Evolutionary conservation across 1,140 invertebrate species (phyloP).

Genomic region (Drosophila pseudoobscura): DNA sequence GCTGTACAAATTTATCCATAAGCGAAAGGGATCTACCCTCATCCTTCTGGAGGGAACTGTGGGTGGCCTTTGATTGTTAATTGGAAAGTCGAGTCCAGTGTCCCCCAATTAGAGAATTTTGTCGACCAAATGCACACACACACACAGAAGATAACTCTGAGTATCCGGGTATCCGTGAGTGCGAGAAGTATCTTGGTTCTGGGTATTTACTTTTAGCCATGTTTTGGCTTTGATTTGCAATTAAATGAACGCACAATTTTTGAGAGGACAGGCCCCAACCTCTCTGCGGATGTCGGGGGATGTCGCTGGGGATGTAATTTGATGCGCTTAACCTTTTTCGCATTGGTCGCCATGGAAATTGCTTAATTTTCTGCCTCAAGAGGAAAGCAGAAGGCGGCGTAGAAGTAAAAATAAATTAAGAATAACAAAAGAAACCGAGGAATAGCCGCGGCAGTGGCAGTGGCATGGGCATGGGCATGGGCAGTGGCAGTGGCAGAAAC

Average conservation of each 20-base stretch:
- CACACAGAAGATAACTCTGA: too few species aligned
- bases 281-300: not conserved
- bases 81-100: too few species aligned
- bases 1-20: too few species aligned
- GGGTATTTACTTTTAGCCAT: not conserved
- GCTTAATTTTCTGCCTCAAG: constrained; percentile 20
- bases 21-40: too few species aligned
- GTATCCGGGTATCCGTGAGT: not conserved
- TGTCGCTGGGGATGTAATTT: constrained; percentile 33
- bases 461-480: too few species aligned
- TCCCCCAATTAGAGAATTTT: not conserved
- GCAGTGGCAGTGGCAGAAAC: constrained; percentile 18
- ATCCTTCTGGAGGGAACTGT: too few species aligned
- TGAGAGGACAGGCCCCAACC: too few species aligned
- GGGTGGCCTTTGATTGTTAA: too few species aligned
- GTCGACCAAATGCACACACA: not conserved
- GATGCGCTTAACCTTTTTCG: constrained; percentile 59
- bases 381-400: not conserved
- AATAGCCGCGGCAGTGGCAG: not conserved
- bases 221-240: constrained; percentile 51
- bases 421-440: constrained; percentile 27
- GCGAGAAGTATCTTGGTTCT: too few species aligned
- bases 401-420: constrained; percentile 43
- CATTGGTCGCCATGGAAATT: constrained; percentile 52
- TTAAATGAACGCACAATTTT: constrained; percentile 55